Evolutionary conservation across 2,888 invertebrate genomes (phyloP).

Genomic region (Ischnus inquisitorius): DNA sequence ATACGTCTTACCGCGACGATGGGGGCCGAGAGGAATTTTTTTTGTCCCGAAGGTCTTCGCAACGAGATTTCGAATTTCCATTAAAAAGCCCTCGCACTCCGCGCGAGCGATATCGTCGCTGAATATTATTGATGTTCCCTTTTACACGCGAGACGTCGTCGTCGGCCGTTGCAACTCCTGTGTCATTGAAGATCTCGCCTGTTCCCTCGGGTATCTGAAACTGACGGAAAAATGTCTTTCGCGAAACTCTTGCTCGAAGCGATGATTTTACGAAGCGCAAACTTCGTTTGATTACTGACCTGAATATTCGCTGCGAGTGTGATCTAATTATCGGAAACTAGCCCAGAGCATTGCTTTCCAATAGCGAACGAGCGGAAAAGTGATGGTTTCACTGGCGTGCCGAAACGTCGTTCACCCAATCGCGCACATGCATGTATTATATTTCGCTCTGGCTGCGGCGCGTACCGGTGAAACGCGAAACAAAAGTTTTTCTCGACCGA

Average conservation of each 20-base stretch:
- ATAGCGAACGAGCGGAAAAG: constrained; percentile 8
- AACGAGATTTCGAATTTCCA: constrained; percentile 44
- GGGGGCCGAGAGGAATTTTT: not conserved
- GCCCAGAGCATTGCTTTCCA: constrained; percentile 11
- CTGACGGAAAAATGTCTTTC: too few species aligned
- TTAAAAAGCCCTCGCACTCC: constrained; percentile 52
- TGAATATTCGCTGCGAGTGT: not conserved
- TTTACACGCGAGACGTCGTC: constrained; percentile 49
- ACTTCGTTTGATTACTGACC: not conserved
- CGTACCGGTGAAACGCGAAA: not conserved
- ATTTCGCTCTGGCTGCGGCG: not conserved
- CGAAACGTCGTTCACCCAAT: constrained; percentile 2
- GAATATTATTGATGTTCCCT: constrained; percentile 70
- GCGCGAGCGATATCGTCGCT: constrained; percentile 38
- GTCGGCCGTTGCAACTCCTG: constrained; percentile 33
- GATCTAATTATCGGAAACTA: constrained; percentile 24
- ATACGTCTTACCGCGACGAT: constrained; percentile 10
- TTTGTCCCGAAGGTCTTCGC: constrained; percentile 14
- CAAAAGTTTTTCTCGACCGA: not conserved
- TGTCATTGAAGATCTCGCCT: constrained; percentile 31
- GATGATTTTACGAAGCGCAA: not conserved
- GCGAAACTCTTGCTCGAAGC: too few species aligned
- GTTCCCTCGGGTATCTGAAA: too few species aligned
- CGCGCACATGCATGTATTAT: not conserved
- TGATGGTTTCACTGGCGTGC: constrained; percentile 32